Evolutionary conservation across 2,113 vertebrate genomes (phyloP).

Genomic region (Bothrops jararaca): DNA sequence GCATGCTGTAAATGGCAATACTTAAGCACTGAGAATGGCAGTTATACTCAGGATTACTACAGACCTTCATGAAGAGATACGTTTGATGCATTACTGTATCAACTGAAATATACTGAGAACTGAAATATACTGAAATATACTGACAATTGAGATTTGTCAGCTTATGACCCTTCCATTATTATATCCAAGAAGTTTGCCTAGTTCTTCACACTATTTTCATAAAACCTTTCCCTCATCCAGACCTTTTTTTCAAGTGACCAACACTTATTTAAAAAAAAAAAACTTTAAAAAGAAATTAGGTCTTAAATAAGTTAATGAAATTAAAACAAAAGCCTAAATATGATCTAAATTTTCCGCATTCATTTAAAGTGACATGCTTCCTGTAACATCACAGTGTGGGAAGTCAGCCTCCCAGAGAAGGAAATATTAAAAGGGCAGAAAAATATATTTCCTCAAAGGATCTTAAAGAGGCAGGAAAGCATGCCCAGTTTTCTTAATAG

Average conservation of each 20-base stretch:
- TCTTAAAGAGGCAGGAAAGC: too few relatives aligned
- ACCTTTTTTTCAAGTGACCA: not conserved
- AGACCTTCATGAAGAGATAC: not conserved
- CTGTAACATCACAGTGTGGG: not conserved
- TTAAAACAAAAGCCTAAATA: not conserved
- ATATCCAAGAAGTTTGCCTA: not conserved
- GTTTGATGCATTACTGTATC: not conserved
- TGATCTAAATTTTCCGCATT: not conserved
- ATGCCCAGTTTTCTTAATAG: too few relatives aligned
- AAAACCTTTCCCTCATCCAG: not conserved
- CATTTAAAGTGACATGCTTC: not conserved
- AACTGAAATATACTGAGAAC: not conserved
- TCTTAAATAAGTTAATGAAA: not conserved
- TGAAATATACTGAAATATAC: too few relatives aligned
- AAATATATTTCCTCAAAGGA: too few relatives aligned
- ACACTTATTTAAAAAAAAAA: not conserved
- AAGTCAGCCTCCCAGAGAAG: too few relatives aligned
- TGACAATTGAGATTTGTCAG: not conserved
- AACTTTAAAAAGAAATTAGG: not conserved
- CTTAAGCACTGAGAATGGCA: not conserved
- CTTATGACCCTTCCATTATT: not conserved
- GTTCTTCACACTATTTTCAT: not conserved
- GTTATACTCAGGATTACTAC: not conserved
- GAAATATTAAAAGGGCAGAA: too few relatives aligned
- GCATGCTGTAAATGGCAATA: not conserved